Evolutionary conservation across 2,888 invertebrate genomes (phyloP).

Genomic region (Resseliella maxima): DNA sequence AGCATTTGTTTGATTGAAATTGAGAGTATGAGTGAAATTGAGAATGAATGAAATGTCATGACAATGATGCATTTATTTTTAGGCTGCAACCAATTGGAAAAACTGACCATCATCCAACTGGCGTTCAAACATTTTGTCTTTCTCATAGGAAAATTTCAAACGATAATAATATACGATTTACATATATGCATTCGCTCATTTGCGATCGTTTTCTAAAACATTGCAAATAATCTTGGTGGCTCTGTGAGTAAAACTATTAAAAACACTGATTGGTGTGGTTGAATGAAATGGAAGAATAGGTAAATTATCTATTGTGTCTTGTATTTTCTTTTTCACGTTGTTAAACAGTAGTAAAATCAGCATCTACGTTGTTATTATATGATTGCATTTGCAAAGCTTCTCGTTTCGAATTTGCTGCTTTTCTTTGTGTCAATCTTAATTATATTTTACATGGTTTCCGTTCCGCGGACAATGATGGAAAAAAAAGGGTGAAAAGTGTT

Average conservation of each 20-base stretch:
- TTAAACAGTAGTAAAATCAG: constrained; percentile 26
- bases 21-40: neutral
- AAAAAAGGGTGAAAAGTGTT: constrained; percentile 46
- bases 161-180: constrained; percentile 27
- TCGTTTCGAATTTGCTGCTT: constrained; percentile 1
- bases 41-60: too few relatives aligned
- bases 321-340: neutral
- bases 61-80: constrained; percentile 33
- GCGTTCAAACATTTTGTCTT: neutral
- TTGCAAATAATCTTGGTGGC: neutral
- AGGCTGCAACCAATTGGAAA: neutral
- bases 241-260: neutral
- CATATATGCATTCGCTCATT: constrained; percentile 17
- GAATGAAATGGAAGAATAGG: constrained; percentile 21
- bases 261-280: neutral
- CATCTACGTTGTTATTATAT: neutral
- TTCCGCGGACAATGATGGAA: neutral
- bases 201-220: neutral
- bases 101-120: neutral
- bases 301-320: constrained; percentile 22
- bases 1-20: neutral
- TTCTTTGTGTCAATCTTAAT: constrained; percentile 9
- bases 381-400: neutral
- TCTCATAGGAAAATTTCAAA: constrained; percentile 33
- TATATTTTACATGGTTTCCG: constrained; percentile 31